Evolutionary conservation across 2,888 invertebrate genomes (phyloP).

Genomic region (Aelia acuminata): DNA sequence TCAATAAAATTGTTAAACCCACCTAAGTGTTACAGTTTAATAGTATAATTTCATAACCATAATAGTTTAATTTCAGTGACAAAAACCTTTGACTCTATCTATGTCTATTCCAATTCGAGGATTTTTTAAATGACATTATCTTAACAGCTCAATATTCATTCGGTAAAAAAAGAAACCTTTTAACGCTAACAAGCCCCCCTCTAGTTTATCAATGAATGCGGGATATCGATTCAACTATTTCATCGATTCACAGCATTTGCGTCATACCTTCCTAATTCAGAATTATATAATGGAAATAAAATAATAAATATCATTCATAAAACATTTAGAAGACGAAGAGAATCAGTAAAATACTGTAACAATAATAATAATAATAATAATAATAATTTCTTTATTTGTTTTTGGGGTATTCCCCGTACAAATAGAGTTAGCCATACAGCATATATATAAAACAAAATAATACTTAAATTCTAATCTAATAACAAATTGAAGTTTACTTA

Average conservation of each 20-base stretch:
- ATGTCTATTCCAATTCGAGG: not conserved
- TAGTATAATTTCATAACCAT: not conserved
- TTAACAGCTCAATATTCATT: not conserved
- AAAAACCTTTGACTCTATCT: not conserved
- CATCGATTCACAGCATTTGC: not conserved
- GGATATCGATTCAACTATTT: not conserved
- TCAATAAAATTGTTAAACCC: too few relatives aligned
- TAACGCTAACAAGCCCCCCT: not conserved
- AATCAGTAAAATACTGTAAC: too few relatives aligned
- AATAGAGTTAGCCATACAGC: too few relatives aligned
- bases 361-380: too few relatives aligned
- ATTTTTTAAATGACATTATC: not conserved
- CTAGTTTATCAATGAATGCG: not conserved
- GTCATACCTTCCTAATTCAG: not conserved
- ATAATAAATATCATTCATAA: too few relatives aligned
- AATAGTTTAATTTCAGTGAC: not conserved
- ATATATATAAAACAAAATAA: too few relatives aligned
- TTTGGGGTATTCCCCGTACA: too few relatives aligned
- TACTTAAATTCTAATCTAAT: too few relatives aligned
- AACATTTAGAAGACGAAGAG: too few relatives aligned
- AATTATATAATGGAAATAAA: not conserved
- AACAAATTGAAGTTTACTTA: too few relatives aligned
- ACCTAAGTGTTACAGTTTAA: too few relatives aligned
- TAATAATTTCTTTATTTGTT: too few relatives aligned
- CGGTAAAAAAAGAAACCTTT: not conserved